Percentiles rank a stretch among this genome's conserved stretches.
These are phyloP conservation scores for Rallus crepitans DNA, from an alignment of 2,797 vertebrate genomes.

Conservation along the genomic window DNA sequence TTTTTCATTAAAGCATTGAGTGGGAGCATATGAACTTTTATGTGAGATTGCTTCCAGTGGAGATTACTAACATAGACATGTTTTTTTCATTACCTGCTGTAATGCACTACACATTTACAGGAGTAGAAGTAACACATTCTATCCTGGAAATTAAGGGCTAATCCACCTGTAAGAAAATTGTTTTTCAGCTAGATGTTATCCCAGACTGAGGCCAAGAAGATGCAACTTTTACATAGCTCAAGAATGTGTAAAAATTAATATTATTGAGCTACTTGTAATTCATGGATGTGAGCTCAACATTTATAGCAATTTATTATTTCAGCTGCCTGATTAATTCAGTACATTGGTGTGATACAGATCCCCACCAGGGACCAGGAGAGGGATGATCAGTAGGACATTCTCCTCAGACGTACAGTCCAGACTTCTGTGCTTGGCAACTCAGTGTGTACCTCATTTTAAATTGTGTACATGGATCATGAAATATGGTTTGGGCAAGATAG, in stretches of 20 bases:
- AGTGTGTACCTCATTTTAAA: not conserved
- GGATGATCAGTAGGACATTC: not conserved
- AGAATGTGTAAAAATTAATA: not conserved
- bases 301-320: not conserved
- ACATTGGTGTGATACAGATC: not conserved
- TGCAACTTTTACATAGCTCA: not conserved
- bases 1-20: not conserved
- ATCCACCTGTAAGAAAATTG: not conserved
- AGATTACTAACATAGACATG: not conserved
- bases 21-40: not conserved
- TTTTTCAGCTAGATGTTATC: not conserved
- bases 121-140: not conserved
- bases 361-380: not conserved
- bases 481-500: not conserved
- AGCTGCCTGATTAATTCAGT: not conserved
- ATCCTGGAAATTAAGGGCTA: not conserved
- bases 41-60: not conserved
- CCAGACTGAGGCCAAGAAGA: not conserved
- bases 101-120: not conserved
- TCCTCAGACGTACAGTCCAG: not conserved
- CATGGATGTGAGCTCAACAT: not conserved
- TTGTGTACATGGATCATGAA: not conserved
- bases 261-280: not conserved
- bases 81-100: constrained; percentile 1
- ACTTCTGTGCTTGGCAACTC: not conserved